A percentile compares a stretch with the other conserved stretches of the same genome.
These are phyloP conservation scores for Falco cherrug DNA, from an alignment of 2,797 vertebrate species.

Conservation along the genomic window DNA sequence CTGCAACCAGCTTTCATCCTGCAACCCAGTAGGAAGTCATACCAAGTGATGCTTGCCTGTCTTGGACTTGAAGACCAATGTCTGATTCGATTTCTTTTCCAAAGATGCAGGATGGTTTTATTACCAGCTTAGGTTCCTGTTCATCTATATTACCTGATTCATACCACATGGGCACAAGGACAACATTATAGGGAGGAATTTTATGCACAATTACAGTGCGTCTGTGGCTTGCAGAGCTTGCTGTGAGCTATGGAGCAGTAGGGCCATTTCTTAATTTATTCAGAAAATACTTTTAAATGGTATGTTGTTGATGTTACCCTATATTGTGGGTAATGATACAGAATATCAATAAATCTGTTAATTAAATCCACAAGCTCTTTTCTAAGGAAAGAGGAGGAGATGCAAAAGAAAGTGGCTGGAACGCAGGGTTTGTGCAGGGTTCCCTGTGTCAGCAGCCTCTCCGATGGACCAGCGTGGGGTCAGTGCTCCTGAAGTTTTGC, in stretches of 20 bases:
- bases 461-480: accelerated
- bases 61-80: background rate
- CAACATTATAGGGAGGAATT: accelerated
- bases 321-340: background rate
- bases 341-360: background rate
- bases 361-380: background rate
- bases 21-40: background rate
- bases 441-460: background rate
- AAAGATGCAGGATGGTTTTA: background rate
- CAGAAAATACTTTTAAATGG: background rate
- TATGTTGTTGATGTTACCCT: background rate
- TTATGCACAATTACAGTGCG: accelerated
- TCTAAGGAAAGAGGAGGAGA: background rate
- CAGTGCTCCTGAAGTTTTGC: background rate
- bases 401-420: background rate
- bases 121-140: background rate
- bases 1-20: background rate
- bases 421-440: background rate
- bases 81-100: background rate
- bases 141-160: background rate
- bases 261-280: background rate
- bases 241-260: background rate
- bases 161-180: background rate
- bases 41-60: background rate
- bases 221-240: background rate